Evolutionary conservation across 2,888 invertebrate genomes (phyloP), one percentile per base, ranked within the genome.

Genomic region (Ethmia dodecea): DNA sequence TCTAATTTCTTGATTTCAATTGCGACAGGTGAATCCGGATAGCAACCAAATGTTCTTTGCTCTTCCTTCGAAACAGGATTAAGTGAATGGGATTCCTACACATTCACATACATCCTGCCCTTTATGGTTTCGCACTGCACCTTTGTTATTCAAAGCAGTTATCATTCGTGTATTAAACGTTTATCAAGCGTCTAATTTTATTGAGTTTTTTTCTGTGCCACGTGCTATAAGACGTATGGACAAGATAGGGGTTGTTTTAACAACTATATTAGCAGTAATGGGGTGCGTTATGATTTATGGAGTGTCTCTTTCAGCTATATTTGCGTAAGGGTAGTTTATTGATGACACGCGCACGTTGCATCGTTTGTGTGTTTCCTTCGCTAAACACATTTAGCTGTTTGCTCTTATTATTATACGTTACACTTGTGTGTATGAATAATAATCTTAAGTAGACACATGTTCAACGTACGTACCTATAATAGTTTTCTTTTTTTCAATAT

Each of bases 201-300:
- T 71, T 56, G n/a, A 43, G 40, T 57, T 78, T 78, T 78, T 79
- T 80, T 62, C 38, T 28, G 14, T 35, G 72, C 50, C 71, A 70
- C 71, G 72, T 69, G 71, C 60, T 57, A 57, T 57, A 71, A 65
- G 74, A 22, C 22, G 54, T 51, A 60, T 57, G 51, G 78, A 80
- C 76, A 71, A 84, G 86, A 83, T 75, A 84, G 75, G 84, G 84
- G 84, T 79, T 83, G 81, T 83, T 83, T 77, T 79, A 83, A 86
- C 84, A 83, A 79, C 69, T 80, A 74, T 81, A 84, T 84, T 84
- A 84, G 73, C 60, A 57, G 69, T 75, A 70, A 78, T 78, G 57
- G 84, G 81, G 84, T 69, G 66, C 48, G 58, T 60, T 64, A 49
- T 86, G 86, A 86, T 84, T 81, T 81, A 86, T 84, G 68, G 69